These are phyloP conservation scores for pig (Sus scrofa) DNA, from an alignment of 2,113 vertebrate species.

Conservation along the genomic window T2T-Sscrofa CM000826.6:28079001-28079500, in stretches of 20 bases:
- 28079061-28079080: constrained; percentile 58
- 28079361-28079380: not conserved
- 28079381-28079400: not conserved
- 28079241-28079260: not conserved
- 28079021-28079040: constrained; percentile 68
- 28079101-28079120: not conserved
- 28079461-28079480: not conserved
- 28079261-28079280: not conserved
- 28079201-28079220: not conserved
- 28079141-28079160: not conserved
- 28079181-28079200: not conserved
- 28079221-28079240: not conserved
- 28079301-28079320: not conserved
- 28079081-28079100: constrained; percentile 51
- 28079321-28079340: not conserved
- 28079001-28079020: constrained; percentile 71
- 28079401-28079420: not conserved
- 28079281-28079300: not conserved
- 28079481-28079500: not conserved
- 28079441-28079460: not conserved
- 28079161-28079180: not conserved
- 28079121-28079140: constrained; percentile 27
- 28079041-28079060: constrained; percentile 56
- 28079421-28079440: not conserved
- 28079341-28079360: not conserved